phyloP scores from a whole-genome alignment of 2,797 vertebrate genomes.

The Malacoraja senta region DNA sequence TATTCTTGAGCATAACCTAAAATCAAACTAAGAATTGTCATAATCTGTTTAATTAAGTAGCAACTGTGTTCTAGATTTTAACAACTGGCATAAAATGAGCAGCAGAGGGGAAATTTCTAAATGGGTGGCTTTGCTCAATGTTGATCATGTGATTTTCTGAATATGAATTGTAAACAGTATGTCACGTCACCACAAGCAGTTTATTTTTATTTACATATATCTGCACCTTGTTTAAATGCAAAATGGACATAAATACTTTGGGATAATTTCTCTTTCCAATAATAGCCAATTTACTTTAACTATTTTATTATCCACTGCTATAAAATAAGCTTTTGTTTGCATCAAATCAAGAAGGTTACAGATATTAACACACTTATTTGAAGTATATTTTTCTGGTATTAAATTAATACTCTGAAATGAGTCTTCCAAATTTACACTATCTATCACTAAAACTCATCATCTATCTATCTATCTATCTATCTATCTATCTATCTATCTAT shows the following conservation, averaged over 20 bases:
- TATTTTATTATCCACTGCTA: slow-evolving; percentile 10
- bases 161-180: slow-evolving; percentile 27
- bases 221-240: slow-evolving; percentile 11
- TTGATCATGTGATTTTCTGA: slow-evolving; percentile 34
- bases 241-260: slow-evolving; percentile 25
- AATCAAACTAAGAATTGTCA: background rate
- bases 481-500: no score
- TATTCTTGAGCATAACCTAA: slow-evolving; percentile 18
- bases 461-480: no score
- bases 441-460: no score
- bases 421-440: slow-evolving; percentile 58
- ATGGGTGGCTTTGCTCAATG: slow-evolving; percentile 10
- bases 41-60: slow-evolving; percentile 32
- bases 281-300: slow-evolving; percentile 21
- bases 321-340: background rate
- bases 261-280: slow-evolving; percentile 25
- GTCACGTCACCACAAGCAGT: background rate
- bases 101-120: slow-evolving; percentile 23
- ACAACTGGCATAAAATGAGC: slow-evolving; percentile 4
- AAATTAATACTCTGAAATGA: slow-evolving; percentile 53
- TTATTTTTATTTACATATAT: slow-evolving; percentile 20
- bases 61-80: background rate
- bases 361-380: slow-evolving; percentile 44
- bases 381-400: slow-evolving; percentile 40
- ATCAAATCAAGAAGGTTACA: background rate